Percentiles rank a stretch among this genome's conserved stretches.
These are phyloP conservation scores for Camptogramma bilineatum DNA, from an alignment of 2,888 invertebrate genomes.

Conservation along the genomic window DNA sequence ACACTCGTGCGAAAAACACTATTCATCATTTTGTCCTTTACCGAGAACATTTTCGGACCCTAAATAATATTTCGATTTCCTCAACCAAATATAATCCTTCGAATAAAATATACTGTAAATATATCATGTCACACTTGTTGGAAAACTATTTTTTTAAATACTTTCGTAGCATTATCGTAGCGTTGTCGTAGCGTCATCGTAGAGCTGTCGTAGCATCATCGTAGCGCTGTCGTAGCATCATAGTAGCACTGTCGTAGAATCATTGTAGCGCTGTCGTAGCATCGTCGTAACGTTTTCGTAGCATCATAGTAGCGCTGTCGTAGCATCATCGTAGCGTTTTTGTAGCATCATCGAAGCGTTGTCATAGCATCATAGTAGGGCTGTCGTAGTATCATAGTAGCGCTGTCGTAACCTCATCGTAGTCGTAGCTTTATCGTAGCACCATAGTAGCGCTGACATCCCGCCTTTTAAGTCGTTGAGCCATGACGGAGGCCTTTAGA, in stretches of 20 bases:
- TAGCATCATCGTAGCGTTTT: neutral
- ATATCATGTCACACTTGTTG: conserved; percentile 11
- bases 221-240: too few relatives aligned
- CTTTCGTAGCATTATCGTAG: neutral
- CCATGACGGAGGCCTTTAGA: too few relatives aligned
- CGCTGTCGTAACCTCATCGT: neutral
- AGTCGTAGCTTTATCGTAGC: too few relatives aligned
- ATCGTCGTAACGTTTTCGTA: neutral
- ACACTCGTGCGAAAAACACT: conserved; percentile 36
- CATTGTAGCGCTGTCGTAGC: neutral
- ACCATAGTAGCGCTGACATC: too few relatives aligned
- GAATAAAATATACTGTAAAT: conserved; percentile 19
- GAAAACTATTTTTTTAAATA: conserved; percentile 4
- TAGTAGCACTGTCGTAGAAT: too few relatives aligned
- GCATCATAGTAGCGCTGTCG: conserved; percentile 5
- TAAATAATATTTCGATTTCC: conserved; percentile 45
- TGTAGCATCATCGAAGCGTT: conserved; percentile 1
- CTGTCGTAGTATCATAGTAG: neutral
- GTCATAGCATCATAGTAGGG: neutral
- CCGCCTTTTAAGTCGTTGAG: too few relatives aligned
- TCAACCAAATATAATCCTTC: conserved; percentile 23
- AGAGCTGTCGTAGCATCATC: too few relatives aligned
- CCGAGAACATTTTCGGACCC: conserved; percentile 33
- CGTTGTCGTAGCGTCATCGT: neutral
- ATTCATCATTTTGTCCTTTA: conserved; percentile 41